Percentiles rank a stretch among this genome's conserved stretches.
These are phyloP conservation scores for Anoplopoma fimbria DNA, from an alignment of 2,113 vertebrate species.

Conservation along the genomic window DNA sequence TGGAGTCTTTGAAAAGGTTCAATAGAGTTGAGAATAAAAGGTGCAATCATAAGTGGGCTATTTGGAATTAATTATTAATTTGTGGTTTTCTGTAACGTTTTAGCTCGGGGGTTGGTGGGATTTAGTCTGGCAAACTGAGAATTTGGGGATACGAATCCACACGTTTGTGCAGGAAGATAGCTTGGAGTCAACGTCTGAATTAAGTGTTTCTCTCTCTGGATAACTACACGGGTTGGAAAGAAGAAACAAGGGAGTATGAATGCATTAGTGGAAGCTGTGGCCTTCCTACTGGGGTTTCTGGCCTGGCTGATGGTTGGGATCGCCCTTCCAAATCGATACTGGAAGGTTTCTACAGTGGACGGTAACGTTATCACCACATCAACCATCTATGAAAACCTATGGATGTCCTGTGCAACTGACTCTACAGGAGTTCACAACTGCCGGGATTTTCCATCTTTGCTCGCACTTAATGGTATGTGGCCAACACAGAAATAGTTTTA, in stretches of 20 bases:
- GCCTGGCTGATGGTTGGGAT: slow-evolving; percentile 78
- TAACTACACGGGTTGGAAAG: neutral
- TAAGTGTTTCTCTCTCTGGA: slow-evolving; percentile 13
- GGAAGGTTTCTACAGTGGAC: slow-evolving; percentile 80
- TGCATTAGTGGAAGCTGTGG: slow-evolving; percentile 72
- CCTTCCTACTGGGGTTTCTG: slow-evolving; percentile 76
- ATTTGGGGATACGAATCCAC: slow-evolving; percentile 29
- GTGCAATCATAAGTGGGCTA: slow-evolving; percentile 38
- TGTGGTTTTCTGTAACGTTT: slow-evolving; percentile 45
- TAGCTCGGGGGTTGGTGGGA: slow-evolving; percentile 21
- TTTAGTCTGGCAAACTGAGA: slow-evolving; percentile 25
- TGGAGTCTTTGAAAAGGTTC: slow-evolving; percentile 52
- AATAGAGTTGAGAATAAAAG: slow-evolving; percentile 59
- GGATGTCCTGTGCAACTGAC: slow-evolving; percentile 90
- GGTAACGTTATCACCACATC: slow-evolving; percentile 89
- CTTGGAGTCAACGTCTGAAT: slow-evolving; percentile 9
- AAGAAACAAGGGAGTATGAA: slow-evolving; percentile 67
- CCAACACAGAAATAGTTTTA: neutral
- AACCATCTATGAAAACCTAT: slow-evolving; percentile 90
- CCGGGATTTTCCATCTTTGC: slow-evolving; percentile 88
- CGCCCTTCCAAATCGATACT: slow-evolving; percentile 77
- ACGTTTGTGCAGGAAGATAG: slow-evolving; percentile 35
- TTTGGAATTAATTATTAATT: slow-evolving; percentile 69
- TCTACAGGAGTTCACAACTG: slow-evolving; percentile 89
- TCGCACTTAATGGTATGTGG: slow-evolving; percentile 86